Conservation (phyloP, 1,140 invertebrate species). For the Trichoplusia ni region DNA sequence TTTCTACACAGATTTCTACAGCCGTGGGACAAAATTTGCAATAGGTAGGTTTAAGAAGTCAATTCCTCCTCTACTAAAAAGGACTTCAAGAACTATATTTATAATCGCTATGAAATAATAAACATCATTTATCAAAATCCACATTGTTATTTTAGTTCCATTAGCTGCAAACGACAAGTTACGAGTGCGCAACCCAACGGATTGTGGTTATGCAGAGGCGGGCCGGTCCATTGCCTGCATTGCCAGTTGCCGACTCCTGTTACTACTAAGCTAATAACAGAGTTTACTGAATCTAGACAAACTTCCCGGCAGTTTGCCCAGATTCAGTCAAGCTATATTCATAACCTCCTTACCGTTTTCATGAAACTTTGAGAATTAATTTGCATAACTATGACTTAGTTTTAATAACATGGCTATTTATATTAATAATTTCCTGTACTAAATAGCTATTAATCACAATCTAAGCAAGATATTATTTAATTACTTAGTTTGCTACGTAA, state of each 20-base stretch:
- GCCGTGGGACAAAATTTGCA: neutral
- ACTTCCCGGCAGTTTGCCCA: conserved; percentile 37
- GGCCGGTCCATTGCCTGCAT: conserved; percentile 35
- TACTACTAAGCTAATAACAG: conserved; percentile 61
- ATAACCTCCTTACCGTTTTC: conserved; percentile 39
- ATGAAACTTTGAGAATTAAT: conserved; percentile 15
- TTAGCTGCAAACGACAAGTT: conserved; percentile 25
- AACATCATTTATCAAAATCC: neutral
- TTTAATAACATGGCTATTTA: neutral
- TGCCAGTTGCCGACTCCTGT: conserved; percentile 46
- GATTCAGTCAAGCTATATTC: conserved; percentile 43
- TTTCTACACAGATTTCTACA: neutral
- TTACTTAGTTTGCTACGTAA: neutral
- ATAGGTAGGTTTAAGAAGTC: too few relatives aligned
- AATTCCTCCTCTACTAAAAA: too few relatives aligned
- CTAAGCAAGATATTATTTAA: neutral
- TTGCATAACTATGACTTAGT: neutral
- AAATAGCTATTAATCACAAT: too few relatives aligned
- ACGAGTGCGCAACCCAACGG: conserved; percentile 34
- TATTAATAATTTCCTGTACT: too few relatives aligned
- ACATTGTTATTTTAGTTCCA: neutral
- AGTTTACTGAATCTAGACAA: conserved; percentile 38
- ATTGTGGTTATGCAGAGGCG: conserved; percentile 39
- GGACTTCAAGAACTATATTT: too few relatives aligned
- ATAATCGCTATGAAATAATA: too few relatives aligned